phyloP scores from a whole-genome alignment of 2,797 vertebrate species.

The Ctenosaura bakeri region DNA sequence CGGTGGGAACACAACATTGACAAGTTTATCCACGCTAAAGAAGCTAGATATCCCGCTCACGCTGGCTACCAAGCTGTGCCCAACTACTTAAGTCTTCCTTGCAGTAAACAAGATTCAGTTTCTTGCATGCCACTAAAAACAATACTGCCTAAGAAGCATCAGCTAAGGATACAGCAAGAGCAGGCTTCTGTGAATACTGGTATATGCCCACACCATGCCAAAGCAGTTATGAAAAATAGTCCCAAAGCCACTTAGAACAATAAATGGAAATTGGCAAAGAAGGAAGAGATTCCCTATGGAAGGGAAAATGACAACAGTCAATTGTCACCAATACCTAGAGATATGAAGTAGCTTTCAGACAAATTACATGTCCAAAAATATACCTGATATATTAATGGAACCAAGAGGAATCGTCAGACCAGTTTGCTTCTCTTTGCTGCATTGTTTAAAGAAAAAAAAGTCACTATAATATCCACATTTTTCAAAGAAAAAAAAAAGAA shows the following conservation, averaged over 20 bases:
- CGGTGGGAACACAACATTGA: neutral
- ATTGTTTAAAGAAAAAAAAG: slow-evolving; percentile 46
- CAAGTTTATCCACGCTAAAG: neutral
- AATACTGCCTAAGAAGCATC: neutral
- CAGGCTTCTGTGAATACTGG: too few species aligned
- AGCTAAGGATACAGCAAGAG: neutral
- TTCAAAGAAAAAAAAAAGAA: slow-evolving; percentile 58
- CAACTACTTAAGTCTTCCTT: neutral
- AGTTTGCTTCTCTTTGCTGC: slow-evolving; percentile 34
- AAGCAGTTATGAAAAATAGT: neutral
- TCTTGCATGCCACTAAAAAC: neutral
- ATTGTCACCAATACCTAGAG: neutral
- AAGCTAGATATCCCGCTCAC: neutral
- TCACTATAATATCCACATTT: neutral
- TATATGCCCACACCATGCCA: too few species aligned
- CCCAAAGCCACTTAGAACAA: neutral
- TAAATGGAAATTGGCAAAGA: neutral
- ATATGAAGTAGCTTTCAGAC: slow-evolving; percentile 39
- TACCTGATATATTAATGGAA: slow-evolving; percentile 47
- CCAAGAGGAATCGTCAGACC: slow-evolving; percentile 56
- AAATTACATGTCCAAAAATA: slow-evolving; percentile 54
- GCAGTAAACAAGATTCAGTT: neutral
- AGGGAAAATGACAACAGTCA: slow-evolving; percentile 42
- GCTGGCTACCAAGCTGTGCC: too few species aligned
- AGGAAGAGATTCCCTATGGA: slow-evolving; percentile 14